Evolutionary conservation across 1,140 invertebrate species (phyloP), one percentile per base, ranked within the genome.

Genomic region (Drosophila teissieri): DNA sequence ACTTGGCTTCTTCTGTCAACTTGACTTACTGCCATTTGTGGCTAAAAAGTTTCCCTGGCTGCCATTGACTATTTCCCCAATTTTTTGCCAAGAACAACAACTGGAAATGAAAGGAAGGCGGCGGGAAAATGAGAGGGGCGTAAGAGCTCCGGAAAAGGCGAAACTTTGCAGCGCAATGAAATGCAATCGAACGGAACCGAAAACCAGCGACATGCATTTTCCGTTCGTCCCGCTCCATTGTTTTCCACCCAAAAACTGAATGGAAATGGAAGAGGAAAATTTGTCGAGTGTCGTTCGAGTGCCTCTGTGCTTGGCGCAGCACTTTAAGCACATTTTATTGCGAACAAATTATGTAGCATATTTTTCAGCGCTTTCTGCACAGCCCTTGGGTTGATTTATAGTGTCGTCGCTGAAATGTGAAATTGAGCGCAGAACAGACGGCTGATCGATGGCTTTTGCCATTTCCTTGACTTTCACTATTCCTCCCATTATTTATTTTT

Each of bases 341-440:
- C 85, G 53, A 80, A 63, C 80, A 90, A 89, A 90, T 89, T 90
- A 90, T 84, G 85, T 78, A 84, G 80, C 85, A 84, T 78, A 80
- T 89, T 88, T 83, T 60, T 78, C 37, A 44, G 57, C 15, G 57
- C 65, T 24, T 27, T 68, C 73, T 48, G 36, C 44, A 31, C 17
- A 34, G 36, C 37, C 52, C 37, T 56, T 42, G 60, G 39, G 22
- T 46, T 80, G 72, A 89, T 89, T 80, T 88, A 84, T 89, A 24
- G 57, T 27, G 64, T 62, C 56, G 77, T 74, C 77, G 62, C 55
- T 62, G 42, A 55, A 77, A 68, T 82, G 79, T 78, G 79, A 84
- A 84, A 85, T 84, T 79, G 65, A 80, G 80, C 79, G 79, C 57
- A 53, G 58, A 58, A n/a, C 73, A 67, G 48, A 31, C 56, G 37